Conservation (phyloP, 2,888 invertebrate genomes). For the Zelleria hepariella region DNA sequence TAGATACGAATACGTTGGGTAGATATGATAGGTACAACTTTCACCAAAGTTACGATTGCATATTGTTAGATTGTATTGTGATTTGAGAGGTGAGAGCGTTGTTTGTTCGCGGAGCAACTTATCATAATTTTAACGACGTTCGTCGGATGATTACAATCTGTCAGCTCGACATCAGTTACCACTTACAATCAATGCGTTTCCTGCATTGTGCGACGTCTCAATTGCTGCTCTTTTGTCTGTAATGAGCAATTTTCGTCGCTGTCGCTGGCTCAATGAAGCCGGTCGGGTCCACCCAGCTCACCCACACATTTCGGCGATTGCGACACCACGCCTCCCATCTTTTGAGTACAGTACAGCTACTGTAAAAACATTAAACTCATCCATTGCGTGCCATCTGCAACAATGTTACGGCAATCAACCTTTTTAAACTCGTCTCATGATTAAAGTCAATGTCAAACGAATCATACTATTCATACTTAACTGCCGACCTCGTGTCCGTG, state of each 20-base stretch:
- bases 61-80: constrained; percentile 17
- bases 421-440: not conserved
- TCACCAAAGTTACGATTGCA: constrained; percentile 24
- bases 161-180: constrained; percentile 34
- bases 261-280: constrained; percentile 35
- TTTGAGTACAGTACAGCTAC: not conserved
- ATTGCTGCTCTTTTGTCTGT: constrained; percentile 65
- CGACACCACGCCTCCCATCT: not conserved
- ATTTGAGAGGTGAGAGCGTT: constrained; percentile 1
- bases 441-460: constrained; percentile 11
- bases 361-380: not conserved
- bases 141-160: not conserved
- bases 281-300: not conserved
- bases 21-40: constrained; percentile 30
- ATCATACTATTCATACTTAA: constrained; percentile 10
- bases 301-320: constrained; percentile 1
- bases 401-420: not conserved
- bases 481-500: not conserved
- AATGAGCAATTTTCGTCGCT: constrained; percentile 63
- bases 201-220: constrained; percentile 61
- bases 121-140: not conserved
- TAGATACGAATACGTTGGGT: constrained; percentile 8
- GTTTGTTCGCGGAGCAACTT: not conserved
- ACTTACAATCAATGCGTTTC: constrained; percentile 62
- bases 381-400: constrained; percentile 1